Evolutionary conservation across 2,888 invertebrate genomes (phyloP), one percentile per base, ranked within the genome.

Genomic region (Mesorhabditis belari): DNA sequence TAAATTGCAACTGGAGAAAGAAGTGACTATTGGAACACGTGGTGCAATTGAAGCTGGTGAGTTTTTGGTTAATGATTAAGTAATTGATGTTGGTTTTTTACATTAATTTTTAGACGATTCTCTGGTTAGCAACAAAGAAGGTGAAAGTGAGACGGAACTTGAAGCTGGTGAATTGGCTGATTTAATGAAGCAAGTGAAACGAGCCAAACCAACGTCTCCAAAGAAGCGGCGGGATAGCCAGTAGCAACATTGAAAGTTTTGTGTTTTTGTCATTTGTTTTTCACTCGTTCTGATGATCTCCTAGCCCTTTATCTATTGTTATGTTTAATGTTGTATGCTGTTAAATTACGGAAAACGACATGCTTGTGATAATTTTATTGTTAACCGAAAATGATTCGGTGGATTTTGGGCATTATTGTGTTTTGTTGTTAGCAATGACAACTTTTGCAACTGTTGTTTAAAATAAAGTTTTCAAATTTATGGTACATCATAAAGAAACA

Each of bases 1-100:
- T 81, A 96, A 96, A 82, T 86, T 96, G 27, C 88, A 89, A 80
- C 84, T 96, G 25, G 95, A 95, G 82, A 87, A 88, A 80, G 90
- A 94, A 82, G 88, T 96, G 56, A 85, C 84, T 4, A 88, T 60
- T 26, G 73, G 73, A 52, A n/a, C 44, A 17, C 44, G 44, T n/a
- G 44, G 44, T 17, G 44, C 44, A 9, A 17, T 35, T 1, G 12
- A 35, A 35, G 44, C 44, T n/a, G n/a, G 44, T n/a, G 44, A 35
- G 44, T 35, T 17, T 35, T 35, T 9, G 44, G n/a, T 17, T 35
- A 17, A 35, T 9, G 12, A 35, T 35, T 35, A n/a, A 9, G 44
- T 35, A n/a, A 9, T 35, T 17, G n/a, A 35, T 17, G 12, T 17
- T 35, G 12, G 44, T 35, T n/a, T 35, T 9, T 17, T 35, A 17